Conservation (phyloP, 2,113 vertebrate species). For the Arothron firmamentum region DNA sequence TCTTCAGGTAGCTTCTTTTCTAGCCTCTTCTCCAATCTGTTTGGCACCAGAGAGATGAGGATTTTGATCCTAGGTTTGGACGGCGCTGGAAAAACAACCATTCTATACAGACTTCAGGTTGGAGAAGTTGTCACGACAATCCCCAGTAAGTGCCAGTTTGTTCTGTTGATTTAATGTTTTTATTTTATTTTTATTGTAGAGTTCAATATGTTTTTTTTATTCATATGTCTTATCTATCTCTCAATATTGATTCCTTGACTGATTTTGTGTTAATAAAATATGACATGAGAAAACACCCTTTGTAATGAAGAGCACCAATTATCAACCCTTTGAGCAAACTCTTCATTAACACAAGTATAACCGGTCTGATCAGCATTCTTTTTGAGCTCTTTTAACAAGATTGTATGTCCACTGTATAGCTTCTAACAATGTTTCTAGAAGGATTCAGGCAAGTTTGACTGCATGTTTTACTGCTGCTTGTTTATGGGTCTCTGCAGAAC, state of each 20-base stretch:
- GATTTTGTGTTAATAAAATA: too few species aligned
- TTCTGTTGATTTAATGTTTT: neutral
- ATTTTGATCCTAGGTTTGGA: slow-evolving; percentile 97
- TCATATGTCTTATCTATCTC: neutral
- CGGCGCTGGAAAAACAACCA: slow-evolving; percentile 96
- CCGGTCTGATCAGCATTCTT: neutral
- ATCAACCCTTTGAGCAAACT: neutral
- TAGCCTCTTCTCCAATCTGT: slow-evolving; percentile 91
- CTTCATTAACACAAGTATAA: neutral
- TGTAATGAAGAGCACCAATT: too few species aligned
- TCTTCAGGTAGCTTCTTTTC: slow-evolving; percentile 90
- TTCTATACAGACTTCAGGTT: slow-evolving; percentile 94
- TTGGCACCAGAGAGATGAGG: slow-evolving; percentile 96
- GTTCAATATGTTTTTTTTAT: neutral
- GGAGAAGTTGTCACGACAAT: slow-evolving; percentile 99
- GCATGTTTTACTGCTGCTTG: too few species aligned
- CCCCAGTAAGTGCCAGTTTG: slow-evolving; percentile 81
- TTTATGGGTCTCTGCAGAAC: too few species aligned
- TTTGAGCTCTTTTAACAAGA: neutral
- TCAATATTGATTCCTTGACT: neutral
- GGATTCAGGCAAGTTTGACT: too few species aligned
- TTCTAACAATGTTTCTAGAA: too few species aligned
- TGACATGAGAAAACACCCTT: too few species aligned
- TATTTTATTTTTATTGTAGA: neutral
- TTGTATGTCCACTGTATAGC: too few species aligned